These are phyloP conservation scores for Drosophila gunungcola DNA, from an alignment of 1,140 invertebrate species.

Conservation along the genomic window DNA sequence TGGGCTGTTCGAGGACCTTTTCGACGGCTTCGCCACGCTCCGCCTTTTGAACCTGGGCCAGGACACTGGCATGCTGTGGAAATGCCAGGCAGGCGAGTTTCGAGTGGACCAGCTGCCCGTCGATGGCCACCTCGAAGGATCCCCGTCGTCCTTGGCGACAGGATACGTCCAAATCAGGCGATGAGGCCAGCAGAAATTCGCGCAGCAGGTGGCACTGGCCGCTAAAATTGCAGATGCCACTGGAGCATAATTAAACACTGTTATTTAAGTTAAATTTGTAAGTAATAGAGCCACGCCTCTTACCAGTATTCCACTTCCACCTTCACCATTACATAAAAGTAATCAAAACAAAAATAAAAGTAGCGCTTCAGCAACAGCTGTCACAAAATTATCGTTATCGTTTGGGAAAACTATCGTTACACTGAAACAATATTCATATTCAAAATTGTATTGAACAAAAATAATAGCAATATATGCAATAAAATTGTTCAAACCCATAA, in stretches of 20 bases:
- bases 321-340: slow-evolving; percentile 69
- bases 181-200: slow-evolving; percentile 57
- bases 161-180: slow-evolving; percentile 50
- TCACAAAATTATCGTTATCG: background rate
- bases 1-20: slow-evolving; percentile 85
- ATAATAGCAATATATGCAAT: too few species aligned
- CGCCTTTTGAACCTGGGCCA: slow-evolving; percentile 85
- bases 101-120: slow-evolving; percentile 87
- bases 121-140: slow-evolving; percentile 88
- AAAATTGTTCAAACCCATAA: too few species aligned
- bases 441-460: too few species aligned
- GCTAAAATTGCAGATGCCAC: slow-evolving; percentile 76
- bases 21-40: slow-evolving; percentile 82
- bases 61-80: slow-evolving; percentile 86
- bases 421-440: background rate
- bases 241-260: slow-evolving; percentile 13
- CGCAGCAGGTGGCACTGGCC: slow-evolving; percentile 73
- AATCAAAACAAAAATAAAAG: slow-evolving; percentile 5
- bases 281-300: background rate
- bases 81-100: slow-evolving; percentile 87
- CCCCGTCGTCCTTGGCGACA: slow-evolving; percentile 84
- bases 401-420: background rate
- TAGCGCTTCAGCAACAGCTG: slow-evolving; percentile 13
- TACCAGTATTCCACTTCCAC: slow-evolving; percentile 84
- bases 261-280: background rate